These are phyloP conservation scores for Aspidoscelis tigris DNA, from an alignment of 2,113 vertebrate genomes.

Conservation along the genomic window DNA sequence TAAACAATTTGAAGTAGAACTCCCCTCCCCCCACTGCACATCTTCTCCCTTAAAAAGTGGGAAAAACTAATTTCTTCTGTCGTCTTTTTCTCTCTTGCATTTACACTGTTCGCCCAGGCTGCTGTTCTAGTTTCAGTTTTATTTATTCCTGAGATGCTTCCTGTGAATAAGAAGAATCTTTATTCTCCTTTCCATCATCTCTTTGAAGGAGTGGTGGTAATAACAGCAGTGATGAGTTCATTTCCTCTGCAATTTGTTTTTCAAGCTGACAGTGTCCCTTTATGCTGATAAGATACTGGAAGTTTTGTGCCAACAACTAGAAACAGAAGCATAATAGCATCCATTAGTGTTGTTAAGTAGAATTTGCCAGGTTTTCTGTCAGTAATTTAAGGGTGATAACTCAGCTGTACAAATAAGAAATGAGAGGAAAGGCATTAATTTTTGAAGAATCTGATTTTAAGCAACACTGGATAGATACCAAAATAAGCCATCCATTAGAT, in stretches of 20 bases:
- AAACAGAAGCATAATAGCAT: slow-evolving; percentile 60
- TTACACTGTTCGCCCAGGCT: too few species aligned
- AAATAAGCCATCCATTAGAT: neutral
- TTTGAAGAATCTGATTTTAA: slow-evolving; percentile 6
- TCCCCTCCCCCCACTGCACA: too few species aligned
- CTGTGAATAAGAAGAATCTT: neutral
- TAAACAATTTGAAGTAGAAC: too few species aligned
- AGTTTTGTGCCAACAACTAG: slow-evolving; percentile 48
- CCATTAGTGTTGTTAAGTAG: slow-evolving; percentile 59
- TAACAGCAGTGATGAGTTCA: slow-evolving; percentile 35
- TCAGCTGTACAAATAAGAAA: slow-evolving; percentile 56
- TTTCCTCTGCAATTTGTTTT: neutral
- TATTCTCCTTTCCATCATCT: slow-evolving; percentile 1
- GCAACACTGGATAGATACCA: neutral
- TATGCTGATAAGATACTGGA: slow-evolving; percentile 58
- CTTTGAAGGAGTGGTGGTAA: slow-evolving; percentile 10
- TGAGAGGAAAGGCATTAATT: slow-evolving; percentile 16
- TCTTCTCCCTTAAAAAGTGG: too few species aligned
- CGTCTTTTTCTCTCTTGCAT: too few species aligned
- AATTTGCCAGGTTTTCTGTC: slow-evolving; percentile 56
- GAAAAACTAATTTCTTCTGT: too few species aligned
- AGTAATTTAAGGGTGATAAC: slow-evolving; percentile 56
- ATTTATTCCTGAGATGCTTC: slow-evolving; percentile 10
- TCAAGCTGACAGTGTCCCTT: slow-evolving; percentile 63
- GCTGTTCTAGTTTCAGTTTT: neutral